These are phyloP conservation scores for Emmelina monodactyla DNA, from an alignment of 2,888 invertebrate species.

Conservation along the genomic window DNA sequence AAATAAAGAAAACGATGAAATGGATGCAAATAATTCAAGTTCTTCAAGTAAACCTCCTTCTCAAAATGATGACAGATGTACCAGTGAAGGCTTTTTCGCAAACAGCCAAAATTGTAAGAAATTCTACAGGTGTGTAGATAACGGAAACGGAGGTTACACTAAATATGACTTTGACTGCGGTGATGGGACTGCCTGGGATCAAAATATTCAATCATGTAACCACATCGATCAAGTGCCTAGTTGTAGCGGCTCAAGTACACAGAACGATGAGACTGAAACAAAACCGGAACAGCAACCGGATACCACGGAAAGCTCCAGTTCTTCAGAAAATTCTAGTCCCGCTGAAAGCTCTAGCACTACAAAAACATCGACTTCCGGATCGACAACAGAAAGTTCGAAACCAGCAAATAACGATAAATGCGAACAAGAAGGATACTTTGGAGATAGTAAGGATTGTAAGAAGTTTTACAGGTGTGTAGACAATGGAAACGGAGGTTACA, in stretches of 20 bases:
- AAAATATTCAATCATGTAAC: neutral
- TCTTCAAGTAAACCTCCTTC: slow-evolving; percentile 36
- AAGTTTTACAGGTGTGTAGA: slow-evolving; percentile 75
- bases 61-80: slow-evolving; percentile 58
- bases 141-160: slow-evolving; percentile 64
- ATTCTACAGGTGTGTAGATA: slow-evolving; percentile 59
- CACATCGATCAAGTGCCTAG: neutral
- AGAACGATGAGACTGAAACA: slow-evolving; percentile 10
- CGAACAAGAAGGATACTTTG: slow-evolving; percentile 68
- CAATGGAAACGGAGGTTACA: slow-evolving; percentile 65
- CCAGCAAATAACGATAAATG: slow-evolving; percentile 37
- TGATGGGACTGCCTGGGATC: neutral
- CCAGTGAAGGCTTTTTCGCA: slow-evolving; percentile 51
- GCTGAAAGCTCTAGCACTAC: neutral
- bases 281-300: slow-evolving; percentile 21
- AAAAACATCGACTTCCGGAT: slow-evolving; percentile 17
- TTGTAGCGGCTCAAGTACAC: neutral
- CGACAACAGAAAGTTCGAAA: slow-evolving; percentile 16
- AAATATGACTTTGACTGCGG: slow-evolving; percentile 60
- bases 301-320: slow-evolving; percentile 14
- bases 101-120: slow-evolving; percentile 39
- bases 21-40: neutral
- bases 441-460: slow-evolving; percentile 66
- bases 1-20: neutral
- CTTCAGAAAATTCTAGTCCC: slow-evolving; percentile 8